phyloP scores from a whole-genome alignment of 2,888 invertebrate genomes.

The Agrypnus murinus region DNA sequence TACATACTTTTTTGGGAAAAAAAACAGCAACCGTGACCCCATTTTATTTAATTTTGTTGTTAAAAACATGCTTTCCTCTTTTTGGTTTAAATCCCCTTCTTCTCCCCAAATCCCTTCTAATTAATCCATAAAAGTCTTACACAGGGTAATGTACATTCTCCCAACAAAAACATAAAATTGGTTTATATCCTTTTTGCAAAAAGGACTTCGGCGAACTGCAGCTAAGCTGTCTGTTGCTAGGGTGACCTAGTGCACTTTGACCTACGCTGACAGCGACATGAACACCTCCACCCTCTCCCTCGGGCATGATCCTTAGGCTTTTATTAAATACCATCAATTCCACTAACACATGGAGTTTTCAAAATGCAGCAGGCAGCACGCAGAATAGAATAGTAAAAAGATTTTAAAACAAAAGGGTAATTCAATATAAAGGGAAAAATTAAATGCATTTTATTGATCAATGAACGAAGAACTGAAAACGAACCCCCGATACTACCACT shows the following conservation, averaged over 20 bases:
- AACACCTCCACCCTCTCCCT: slow-evolving; percentile 12
- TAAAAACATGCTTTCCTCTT: too few species aligned
- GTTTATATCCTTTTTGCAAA: not conserved
- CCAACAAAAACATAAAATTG: not conserved
- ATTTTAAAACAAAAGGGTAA: not conserved
- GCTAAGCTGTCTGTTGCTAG: slow-evolving; percentile 29
- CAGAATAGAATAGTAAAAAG: not conserved
- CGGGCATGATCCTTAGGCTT: slow-evolving; percentile 2
- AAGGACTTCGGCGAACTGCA: slow-evolving; percentile 42
- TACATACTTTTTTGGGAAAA: too few species aligned
- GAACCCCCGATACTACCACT: not conserved
- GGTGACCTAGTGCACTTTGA: slow-evolving; percentile 54
- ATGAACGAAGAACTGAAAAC: slow-evolving; percentile 3
- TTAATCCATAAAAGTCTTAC: slow-evolving; percentile 1
- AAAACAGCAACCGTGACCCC: too few species aligned
- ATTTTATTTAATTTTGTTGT: slow-evolving; percentile 2
- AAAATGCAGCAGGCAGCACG: not conserved
- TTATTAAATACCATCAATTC: slow-evolving; percentile 41
- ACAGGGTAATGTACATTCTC: too few species aligned
- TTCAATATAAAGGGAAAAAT: not conserved
- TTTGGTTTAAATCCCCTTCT: not conserved
- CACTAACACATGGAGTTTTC: not conserved
- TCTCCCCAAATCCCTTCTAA: not conserved
- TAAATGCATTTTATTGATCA: slow-evolving; percentile 5
- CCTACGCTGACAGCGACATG: slow-evolving; percentile 41